These are phyloP conservation scores for Heliconius himera DNA, from an alignment of 1,140 invertebrate species.

Conservation along the genomic window DNA sequence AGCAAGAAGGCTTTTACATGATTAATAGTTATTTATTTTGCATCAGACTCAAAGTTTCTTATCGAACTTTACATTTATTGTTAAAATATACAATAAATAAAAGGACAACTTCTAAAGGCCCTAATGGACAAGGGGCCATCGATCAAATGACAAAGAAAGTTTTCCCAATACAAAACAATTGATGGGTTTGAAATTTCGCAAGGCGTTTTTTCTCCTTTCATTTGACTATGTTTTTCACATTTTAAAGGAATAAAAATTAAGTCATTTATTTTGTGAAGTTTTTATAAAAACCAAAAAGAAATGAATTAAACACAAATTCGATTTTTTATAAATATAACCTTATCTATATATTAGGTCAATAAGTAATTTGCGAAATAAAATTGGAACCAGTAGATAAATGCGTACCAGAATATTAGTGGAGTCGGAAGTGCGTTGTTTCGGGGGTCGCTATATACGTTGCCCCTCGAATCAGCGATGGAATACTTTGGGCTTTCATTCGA, in stretches of 20 bases:
- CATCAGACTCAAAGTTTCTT: constrained; percentile 56
- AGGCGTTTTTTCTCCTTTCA: constrained; percentile 37
- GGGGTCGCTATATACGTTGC: constrained; percentile 70
- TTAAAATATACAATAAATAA: constrained; percentile 75
- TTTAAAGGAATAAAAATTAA: constrained; percentile 36
- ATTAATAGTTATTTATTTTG: constrained; percentile 71
- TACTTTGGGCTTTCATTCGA: constrained; percentile 77
- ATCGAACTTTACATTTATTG: constrained; percentile 72
- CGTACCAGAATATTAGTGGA: constrained; percentile 66
- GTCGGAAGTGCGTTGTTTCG: constrained; percentile 69
- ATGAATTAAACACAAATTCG: too few species aligned
- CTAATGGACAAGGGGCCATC: constrained; percentile 79
- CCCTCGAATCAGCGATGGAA: constrained; percentile 76
- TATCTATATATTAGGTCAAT: neutral
- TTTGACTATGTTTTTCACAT: constrained; percentile 42
- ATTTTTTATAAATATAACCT: too few species aligned
- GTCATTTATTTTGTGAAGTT: neutral
- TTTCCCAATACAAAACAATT: constrained; percentile 77
- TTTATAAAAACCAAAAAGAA: neutral
- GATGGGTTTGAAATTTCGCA: constrained; percentile 61
- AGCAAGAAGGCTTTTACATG: constrained; percentile 52
- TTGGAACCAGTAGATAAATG: constrained; percentile 63
- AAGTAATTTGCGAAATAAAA: constrained; percentile 38
- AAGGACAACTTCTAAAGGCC: constrained; percentile 77
- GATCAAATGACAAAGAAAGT: constrained; percentile 79